Percentiles rank a stretch among this genome's conserved stretches.
Conservation (phyloP, 2,113 vertebrate genomes). For the Dicaeum eximium region DNA sequence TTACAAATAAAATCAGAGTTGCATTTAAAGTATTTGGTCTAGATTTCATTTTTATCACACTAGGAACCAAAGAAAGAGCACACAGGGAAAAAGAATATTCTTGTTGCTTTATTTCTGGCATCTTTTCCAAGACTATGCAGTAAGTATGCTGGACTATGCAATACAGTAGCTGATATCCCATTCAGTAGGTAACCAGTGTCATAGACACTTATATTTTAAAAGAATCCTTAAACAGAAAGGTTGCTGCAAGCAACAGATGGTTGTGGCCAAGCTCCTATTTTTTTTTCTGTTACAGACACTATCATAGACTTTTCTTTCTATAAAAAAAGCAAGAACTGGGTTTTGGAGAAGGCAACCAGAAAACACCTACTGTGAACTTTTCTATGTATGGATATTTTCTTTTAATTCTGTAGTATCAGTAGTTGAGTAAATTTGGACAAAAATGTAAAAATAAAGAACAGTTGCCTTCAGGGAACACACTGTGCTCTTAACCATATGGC, state of each 20-base stretch:
- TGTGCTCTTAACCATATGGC: constrained; percentile 17
- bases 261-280: not conserved
- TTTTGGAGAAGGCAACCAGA: not conserved
- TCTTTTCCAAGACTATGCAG: not conserved
- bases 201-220: not conserved
- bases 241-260: not conserved
- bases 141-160: not conserved
- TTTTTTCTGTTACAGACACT: not conserved
- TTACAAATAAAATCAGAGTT: not conserved
- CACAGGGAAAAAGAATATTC: not conserved
- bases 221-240: not conserved
- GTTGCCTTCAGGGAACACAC: constrained; percentile 15
- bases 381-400: not conserved
- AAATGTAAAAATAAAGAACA: constrained; percentile 5
- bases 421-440: not conserved
- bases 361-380: not conserved
- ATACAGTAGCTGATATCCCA: not conserved
- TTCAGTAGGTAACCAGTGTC: not conserved
- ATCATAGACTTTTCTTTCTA: not conserved
- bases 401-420: not conserved
- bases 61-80: not conserved
- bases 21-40: not conserved
- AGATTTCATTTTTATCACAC: not conserved
- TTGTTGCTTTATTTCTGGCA: not conserved
- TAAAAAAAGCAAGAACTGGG: not conserved